Percentiles rank a stretch among this genome's conserved stretches.
phyloP scores from a whole-genome alignment of 1,140 invertebrate species.

The Gryon sp. region DNA sequence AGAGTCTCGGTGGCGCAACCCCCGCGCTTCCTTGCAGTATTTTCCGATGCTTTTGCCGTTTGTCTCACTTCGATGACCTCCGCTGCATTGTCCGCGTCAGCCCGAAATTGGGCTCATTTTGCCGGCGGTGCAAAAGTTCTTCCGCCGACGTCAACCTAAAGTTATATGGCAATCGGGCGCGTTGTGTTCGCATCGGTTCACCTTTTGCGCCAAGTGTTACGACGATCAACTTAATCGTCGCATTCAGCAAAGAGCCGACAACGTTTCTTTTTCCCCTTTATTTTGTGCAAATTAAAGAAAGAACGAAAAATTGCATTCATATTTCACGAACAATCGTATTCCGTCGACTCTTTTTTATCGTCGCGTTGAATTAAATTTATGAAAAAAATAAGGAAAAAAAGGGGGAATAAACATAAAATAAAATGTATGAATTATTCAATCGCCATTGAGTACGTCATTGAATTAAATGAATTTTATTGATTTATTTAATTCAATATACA shows the following conservation, averaged over 20 bases:
- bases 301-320: constrained; percentile 9
- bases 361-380: neutral
- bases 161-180: constrained; percentile 33
- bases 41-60: constrained; percentile 27
- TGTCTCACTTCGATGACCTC: constrained; percentile 73
- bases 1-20: constrained; percentile 59
- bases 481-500: no score
- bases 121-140: constrained; percentile 64
- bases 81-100: constrained; percentile 68
- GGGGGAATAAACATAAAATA: no score
- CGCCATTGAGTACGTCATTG: no score
- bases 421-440: no score
- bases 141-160: constrained; percentile 32
- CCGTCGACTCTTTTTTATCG: no score
- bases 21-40: constrained; percentile 37
- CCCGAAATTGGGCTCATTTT: constrained; percentile 74
- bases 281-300: constrained; percentile 20
- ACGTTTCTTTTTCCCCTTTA: constrained; percentile 16
- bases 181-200: constrained; percentile 51
- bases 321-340: no score
- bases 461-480: no score
- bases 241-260: constrained; percentile 3
- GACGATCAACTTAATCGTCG: constrained; percentile 49
- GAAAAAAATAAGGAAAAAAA: no score
- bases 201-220: constrained; percentile 39